phyloP scores from a whole-genome alignment of 1,140 invertebrate genomes.

The Drosophila nigrodunni region DNA sequence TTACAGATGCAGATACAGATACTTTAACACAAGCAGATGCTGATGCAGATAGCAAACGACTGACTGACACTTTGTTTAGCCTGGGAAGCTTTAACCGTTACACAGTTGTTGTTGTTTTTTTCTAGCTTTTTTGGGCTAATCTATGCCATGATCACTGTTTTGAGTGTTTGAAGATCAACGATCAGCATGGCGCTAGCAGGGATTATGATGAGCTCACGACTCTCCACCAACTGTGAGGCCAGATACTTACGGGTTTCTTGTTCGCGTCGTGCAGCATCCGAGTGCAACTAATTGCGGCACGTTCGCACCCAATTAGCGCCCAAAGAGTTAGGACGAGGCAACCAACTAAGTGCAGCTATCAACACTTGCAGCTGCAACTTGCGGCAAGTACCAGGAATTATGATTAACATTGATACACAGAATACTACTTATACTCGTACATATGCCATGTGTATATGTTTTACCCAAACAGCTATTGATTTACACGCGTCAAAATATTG shows the following conservation, averaged over 20 bases:
- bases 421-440: background rate
- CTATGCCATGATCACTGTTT: conserved; percentile 8
- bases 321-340: conserved; percentile 61
- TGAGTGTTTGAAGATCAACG: conserved; percentile 25
- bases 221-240: conserved; percentile 13
- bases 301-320: conserved; percentile 80
- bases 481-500: conserved; percentile 78
- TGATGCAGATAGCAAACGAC: conserved; percentile 29
- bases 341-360: conserved; percentile 75
- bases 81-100: conserved; percentile 60
- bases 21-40: conserved; percentile 22
- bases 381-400: conserved; percentile 41
- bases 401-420: conserved; percentile 57
- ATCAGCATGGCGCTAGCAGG: conserved; percentile 72
- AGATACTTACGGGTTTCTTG: no score
- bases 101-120: conserved; percentile 39
- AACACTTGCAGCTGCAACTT: conserved; percentile 65
- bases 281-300: conserved; percentile 81
- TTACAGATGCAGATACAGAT: conserved; percentile 26
- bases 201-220: conserved; percentile 70
- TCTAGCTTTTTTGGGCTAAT: conserved; percentile 40
- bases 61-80: conserved; percentile 71
- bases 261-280: conserved; percentile 51
- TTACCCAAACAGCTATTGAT: conserved; percentile 58
- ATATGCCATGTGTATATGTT: background rate